Conservation (phyloP, 2,797 vertebrate genomes). For the Meda fulgida region DNA sequence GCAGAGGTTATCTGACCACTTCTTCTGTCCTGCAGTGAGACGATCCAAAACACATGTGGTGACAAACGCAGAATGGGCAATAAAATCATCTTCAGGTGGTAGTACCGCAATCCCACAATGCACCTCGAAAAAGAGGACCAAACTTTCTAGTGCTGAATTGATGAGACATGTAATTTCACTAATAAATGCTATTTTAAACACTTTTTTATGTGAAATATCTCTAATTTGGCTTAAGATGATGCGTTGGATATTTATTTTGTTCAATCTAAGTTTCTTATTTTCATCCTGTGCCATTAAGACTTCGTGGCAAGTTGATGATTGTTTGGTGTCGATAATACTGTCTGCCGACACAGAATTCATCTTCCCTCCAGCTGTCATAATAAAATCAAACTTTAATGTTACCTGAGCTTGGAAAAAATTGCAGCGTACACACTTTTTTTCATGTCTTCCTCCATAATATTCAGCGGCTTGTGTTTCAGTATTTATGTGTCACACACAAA, state of each 20-base stretch:
- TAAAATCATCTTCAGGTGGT: constrained; percentile 9
- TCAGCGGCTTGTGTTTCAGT: constrained; percentile 53
- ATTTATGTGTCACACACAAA: constrained; percentile 50
- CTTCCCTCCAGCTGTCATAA: constrained; percentile 59
- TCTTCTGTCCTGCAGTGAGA: constrained; percentile 39
- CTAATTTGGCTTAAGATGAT: constrained; percentile 39
- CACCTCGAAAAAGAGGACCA: neutral
- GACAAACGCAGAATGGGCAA: constrained; percentile 24
- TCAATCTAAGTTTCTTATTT: neutral
- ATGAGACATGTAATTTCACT: neutral
- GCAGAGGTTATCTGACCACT: constrained; percentile 62
- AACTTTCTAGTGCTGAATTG: neutral
- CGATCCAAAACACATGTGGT: constrained; percentile 28
- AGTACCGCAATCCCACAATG: constrained; percentile 1
- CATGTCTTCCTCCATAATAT: constrained; percentile 44
- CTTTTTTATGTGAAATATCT: neutral
- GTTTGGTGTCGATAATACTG: constrained; percentile 55
- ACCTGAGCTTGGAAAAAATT: constrained; percentile 55
- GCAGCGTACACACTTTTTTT: constrained; percentile 50
- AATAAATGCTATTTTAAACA: constrained; percentile 2
- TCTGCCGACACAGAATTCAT: constrained; percentile 51
- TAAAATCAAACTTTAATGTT: constrained; percentile 58
- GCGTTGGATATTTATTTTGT: constrained; percentile 37
- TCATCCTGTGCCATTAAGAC: constrained; percentile 30
- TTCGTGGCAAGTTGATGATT: constrained; percentile 44